These are phyloP conservation scores for Protophormia terraenovae DNA, from an alignment of 2,888 invertebrate species.

Conservation along the genomic window DNA sequence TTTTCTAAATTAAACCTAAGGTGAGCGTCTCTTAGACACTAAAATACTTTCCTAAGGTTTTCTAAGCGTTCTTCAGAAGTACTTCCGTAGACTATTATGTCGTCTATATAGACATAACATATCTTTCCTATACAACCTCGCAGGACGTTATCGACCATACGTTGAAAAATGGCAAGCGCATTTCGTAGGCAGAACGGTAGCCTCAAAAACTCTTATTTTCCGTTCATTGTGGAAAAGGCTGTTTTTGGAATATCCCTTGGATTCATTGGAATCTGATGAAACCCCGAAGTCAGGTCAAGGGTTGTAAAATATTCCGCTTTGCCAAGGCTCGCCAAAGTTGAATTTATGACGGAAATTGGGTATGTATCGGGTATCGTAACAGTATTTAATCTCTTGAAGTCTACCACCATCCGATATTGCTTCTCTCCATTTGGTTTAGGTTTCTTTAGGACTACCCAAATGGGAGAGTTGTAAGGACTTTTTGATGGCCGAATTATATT, in stretches of 20 bases:
- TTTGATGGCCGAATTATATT: conserved; percentile 72
- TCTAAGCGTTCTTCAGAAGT: neutral
- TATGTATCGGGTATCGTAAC: conserved; percentile 67
- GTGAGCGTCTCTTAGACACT: conserved; percentile 22
- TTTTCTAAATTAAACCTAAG: conserved; percentile 38
- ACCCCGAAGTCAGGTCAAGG: conserved; percentile 35
- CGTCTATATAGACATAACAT: neutral
- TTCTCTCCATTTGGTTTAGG: conserved; percentile 61
- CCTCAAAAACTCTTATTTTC: neutral
- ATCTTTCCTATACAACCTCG: neutral
- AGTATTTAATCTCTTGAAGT: conserved; percentile 67
- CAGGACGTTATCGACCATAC: conserved; percentile 25
- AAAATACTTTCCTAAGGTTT: conserved; percentile 15
- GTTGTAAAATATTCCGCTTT: conserved; percentile 66
- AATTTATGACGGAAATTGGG: conserved; percentile 64
- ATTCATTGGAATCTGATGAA: neutral
- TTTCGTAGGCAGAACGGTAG: neutral
- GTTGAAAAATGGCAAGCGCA: neutral
- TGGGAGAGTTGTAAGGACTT: conserved; percentile 71
- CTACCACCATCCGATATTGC: conserved; percentile 67
- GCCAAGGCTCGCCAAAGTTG: conserved; percentile 64
- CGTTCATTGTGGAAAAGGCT: neutral
- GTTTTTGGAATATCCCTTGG: neutral
- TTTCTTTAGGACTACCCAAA: too few relatives aligned
- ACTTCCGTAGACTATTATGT: neutral